Base-by-base conservation (phyloP, 2,888 invertebrate species). In the Nomada goodeniana region DNA sequence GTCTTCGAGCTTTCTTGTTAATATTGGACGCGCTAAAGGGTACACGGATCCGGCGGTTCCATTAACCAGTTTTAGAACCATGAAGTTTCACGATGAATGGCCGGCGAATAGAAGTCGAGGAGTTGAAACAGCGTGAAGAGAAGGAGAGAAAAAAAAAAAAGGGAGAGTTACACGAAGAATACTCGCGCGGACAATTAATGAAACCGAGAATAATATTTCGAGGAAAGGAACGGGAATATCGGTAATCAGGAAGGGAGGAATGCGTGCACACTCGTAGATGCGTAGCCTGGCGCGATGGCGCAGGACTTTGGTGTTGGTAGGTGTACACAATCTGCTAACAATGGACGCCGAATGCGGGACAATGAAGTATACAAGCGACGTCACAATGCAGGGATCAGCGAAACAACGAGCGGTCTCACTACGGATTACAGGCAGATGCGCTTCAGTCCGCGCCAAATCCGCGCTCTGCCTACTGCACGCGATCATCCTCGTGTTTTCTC, bases 331-430 rank as follows among this genome's bases (percentile, higher is more conserved):
- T 92, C 91, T 88, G 88, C 77, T 86, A 79, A 92, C 92, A 92
- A 92, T 91, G 79, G 88, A 72, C 80, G 79, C 82, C 89, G 88
- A 89, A 88, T 90, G 88, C 88, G 89, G 91, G 90, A 92, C 92
- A 91, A 89, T 91, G 89, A 86, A 84, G 89, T 89, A 91, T 89
- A 92, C 91, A 90, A 91, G 90, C 89, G 89, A 87, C 80, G 86
- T 90, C 84, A 92, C 92, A 92, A 92, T 91, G 89, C 91, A 65
- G 89, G 92, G 92, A 91, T 91, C 91, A 91, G 87, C 91, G 90
- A 91, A 92, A 92, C 92, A 92, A 92, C 91, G 90, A 89, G 89
- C 90, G 91, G 91, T 92, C 92, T 92, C 92, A 91, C 92, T 90
- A 88, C 86, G 91, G 91, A 92, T 92, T 92, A 92, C 90, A 89